Evolutionary conservation across 2,797 vertebrate genomes (phyloP), one percentile per base, ranked within the genome.

Genomic region (Etheostoma nigrum): DNA sequence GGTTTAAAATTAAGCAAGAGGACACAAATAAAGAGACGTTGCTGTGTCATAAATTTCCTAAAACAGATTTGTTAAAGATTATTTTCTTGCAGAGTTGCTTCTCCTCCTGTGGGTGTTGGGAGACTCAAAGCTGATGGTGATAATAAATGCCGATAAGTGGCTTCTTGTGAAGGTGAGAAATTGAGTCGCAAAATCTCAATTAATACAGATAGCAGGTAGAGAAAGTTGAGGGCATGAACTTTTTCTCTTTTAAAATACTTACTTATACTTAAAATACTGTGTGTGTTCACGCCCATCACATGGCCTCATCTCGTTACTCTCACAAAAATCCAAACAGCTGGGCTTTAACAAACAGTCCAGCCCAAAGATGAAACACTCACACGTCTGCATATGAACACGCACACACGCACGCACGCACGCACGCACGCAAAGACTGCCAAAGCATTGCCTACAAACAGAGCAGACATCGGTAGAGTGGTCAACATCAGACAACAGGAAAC

Each of bases 241-340:
- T 36, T 19, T 67, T 59, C 7, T 53, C 4, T 9, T 54, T 62
- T 11, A 21, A 48, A 40, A 58, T 5, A 36, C 49, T 27, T 25
- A 25, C 25, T 25, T 25, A 25, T 25, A 25, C 25, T 62, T 11
- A 21, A 48, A 40, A 58, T 5, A 36, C 51, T 30, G 16, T 53
- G 11, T 27, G 44, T 16, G 13, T 2, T 15, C 4, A 44, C 44
- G 25, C 51, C 9, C 42, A 44, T 47, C 70, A 73, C 53, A 81
- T 61, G 76, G 23, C 55, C 68, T 73, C 54, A 86, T 75, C 73
- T 83, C 61, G 70, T 78, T 73, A 76, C 69, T 72, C 45, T 67
- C 65, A 65, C 19, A 27, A 33, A 68, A 78, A 70, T 27, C 65
- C 45, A 21, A 85, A 71, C 88, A 89, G 66, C 84, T 88, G 82